A percentile compares a stretch with the other conserved stretches of the same genome.
Evolutionary conservation across 2,888 invertebrate genomes (phyloP).

Genomic region (Dicyrtoma fusca): DNA sequence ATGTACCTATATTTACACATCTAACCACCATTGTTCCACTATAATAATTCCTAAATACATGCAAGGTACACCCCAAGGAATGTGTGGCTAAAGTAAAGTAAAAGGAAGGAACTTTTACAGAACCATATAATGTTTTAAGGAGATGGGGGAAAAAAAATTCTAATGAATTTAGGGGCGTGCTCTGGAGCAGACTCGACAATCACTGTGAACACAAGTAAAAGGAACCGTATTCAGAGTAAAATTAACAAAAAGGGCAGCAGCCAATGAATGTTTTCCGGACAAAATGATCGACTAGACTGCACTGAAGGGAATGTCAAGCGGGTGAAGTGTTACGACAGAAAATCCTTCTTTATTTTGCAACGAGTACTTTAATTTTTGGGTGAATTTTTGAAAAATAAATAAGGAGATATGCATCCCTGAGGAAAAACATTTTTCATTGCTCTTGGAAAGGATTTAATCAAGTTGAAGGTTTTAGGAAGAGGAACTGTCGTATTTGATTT

Average conservation of each 20-base stretch:
- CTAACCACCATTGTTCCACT: neutral
- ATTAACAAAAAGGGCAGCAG: too few relatives aligned
- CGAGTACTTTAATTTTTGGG: too few relatives aligned
- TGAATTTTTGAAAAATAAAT: neutral
- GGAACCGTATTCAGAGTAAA: too few relatives aligned
- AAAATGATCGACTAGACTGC: neutral
- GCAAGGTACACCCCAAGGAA: neutral
- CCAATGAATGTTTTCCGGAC: too few relatives aligned
- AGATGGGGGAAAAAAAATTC: neutral
- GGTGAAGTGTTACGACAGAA: too few relatives aligned
- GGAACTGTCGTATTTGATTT: slow-evolving; percentile 45
- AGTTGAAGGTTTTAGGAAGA: slow-evolving; percentile 28
- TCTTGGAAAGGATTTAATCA: neutral
- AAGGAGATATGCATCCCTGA: neutral
- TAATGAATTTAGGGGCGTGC: slow-evolving; percentile 20
- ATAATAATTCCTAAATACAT: slow-evolving; percentile 3
- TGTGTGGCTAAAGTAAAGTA: too few relatives aligned
- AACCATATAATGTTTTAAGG: slow-evolving; percentile 2
- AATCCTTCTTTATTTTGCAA: neutral
- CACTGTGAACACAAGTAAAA: too few relatives aligned
- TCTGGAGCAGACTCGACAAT: neutral
- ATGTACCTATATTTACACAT: too few relatives aligned
- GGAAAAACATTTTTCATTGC: neutral
- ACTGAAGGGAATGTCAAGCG: neutral
- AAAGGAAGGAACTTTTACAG: neutral